Percentiles rank a stretch among this genome's conserved stretches.
These are phyloP conservation scores for Scrobipalpa atriplicella DNA, from an alignment of 2,888 invertebrate genomes.

Conservation along the genomic window DNA sequence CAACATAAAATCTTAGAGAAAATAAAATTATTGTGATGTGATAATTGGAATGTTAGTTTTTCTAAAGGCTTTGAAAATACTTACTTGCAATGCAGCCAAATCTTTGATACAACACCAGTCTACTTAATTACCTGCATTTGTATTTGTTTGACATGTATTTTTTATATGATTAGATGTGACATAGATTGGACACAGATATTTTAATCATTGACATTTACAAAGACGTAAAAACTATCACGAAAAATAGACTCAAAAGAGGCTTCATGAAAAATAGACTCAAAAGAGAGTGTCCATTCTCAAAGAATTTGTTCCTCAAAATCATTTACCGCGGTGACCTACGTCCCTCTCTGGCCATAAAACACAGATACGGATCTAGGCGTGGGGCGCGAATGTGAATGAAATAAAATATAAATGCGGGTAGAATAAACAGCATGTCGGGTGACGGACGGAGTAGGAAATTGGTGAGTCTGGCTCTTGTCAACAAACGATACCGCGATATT, in stretches of 20 bases:
- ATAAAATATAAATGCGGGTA: conserved; percentile 41
- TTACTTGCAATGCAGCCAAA: no score
- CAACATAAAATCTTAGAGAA: no score
- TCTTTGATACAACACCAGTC: no score
- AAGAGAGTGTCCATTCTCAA: background rate
- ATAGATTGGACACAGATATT: no score
- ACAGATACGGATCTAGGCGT: conserved; percentile 40
- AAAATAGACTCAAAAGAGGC: background rate
- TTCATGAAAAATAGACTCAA: background rate
- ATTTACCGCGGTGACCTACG: conserved; percentile 29
- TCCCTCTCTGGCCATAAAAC: conserved; percentile 14
- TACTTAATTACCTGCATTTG: no score
- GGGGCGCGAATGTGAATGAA: conserved; percentile 20
- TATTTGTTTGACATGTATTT: no score
- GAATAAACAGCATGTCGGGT: conserved; percentile 53
- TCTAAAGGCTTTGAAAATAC: no score
- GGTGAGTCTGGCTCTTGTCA: conserved; percentile 49
- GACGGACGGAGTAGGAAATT: conserved; percentile 68
- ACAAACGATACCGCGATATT: conserved; percentile 33
- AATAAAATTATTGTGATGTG: no score
- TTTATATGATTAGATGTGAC: no score
- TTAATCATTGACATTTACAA: no score
- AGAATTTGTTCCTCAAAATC: conserved; percentile 18
- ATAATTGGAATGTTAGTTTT: no score
- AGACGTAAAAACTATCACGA: background rate